Conservation (phyloP, 2,113 vertebrate species). For the Shinisaurus crocodilurus region DNA sequence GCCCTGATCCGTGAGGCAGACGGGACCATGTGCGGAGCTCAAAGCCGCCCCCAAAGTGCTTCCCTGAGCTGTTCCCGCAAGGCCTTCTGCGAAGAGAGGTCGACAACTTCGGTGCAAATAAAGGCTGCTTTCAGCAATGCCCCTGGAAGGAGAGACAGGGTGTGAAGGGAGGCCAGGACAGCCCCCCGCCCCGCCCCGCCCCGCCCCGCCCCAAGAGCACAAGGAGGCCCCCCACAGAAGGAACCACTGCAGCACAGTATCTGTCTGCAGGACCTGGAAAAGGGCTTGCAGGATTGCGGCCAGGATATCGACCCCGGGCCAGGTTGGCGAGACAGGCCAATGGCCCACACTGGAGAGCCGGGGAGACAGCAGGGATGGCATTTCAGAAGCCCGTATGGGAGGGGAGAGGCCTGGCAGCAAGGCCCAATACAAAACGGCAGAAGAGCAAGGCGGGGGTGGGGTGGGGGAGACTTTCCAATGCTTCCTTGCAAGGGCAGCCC, state of each 20-base stretch:
- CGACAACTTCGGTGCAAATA: slow-evolving; percentile 86
- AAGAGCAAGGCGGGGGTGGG: not conserved
- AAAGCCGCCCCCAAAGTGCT: slow-evolving; percentile 85
- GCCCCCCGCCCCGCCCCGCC: not conserved
- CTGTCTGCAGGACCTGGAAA: not conserved
- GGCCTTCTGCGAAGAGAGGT: slow-evolving; percentile 75
- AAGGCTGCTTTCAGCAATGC: slow-evolving; percentile 94
- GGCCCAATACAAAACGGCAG: not conserved
- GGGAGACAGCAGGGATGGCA: no score
- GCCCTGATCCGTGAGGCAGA: slow-evolving; percentile 92
- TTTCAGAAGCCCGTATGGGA: no score
- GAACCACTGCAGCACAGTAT: no score
- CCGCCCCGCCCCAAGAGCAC: accelerated
- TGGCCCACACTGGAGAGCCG: no score
- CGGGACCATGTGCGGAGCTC: slow-evolving; percentile 93
- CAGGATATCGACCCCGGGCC: no score
- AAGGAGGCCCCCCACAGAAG: not conserved
- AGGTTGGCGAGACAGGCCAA: no score
- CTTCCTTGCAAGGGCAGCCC: no score
- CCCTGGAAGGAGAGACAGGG: slow-evolving; percentile 72
- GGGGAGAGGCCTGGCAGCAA: not conserved
- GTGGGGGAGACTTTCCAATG: no score
- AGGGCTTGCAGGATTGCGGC: not conserved
- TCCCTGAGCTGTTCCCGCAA: slow-evolving; percentile 84
- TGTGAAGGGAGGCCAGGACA: not conserved